These are phyloP conservation scores for Phymanthus crucifer DNA, from an alignment of 92 coral and sea anemone species.

Conservation along the genomic window DNA sequence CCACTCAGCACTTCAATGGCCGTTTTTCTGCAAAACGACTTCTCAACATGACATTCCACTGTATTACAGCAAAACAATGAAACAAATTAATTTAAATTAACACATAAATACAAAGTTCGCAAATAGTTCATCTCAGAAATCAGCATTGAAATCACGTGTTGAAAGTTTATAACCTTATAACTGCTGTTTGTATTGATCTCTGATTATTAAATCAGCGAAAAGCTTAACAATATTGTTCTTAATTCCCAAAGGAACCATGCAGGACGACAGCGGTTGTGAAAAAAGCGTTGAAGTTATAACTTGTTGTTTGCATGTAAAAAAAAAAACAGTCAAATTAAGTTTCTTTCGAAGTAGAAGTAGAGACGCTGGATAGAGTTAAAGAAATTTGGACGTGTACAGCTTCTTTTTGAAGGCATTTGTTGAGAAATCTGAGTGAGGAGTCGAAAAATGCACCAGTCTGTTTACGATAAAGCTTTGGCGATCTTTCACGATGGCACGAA, in stretches of 20 bases:
- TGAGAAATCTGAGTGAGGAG: background rate
- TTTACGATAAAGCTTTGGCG: slow-evolving; percentile 60
- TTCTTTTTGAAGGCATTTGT: background rate
- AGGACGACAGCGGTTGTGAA: background rate
- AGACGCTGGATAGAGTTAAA: background rate
- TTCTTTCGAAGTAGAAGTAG: background rate
- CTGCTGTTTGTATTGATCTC: background rate
- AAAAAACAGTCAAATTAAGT: background rate
- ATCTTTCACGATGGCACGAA: slow-evolving; percentile 67
- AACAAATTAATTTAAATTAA: no score
- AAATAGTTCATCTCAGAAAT: no score
- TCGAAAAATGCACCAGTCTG: slow-evolving; percentile 45
- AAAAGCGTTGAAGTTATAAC: background rate
- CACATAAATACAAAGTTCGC: no score
- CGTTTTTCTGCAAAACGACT: no score
- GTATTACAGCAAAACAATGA: no score
- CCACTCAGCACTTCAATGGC: no score
- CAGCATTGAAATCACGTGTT: background rate
- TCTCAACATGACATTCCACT: no score
- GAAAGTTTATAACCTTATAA: background rate
- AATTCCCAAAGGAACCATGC: slow-evolving; percentile 30
- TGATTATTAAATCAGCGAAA: background rate
- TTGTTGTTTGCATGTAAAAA: background rate
- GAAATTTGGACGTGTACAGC: background rate
- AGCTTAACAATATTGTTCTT: background rate